These are phyloP conservation scores for Crotophaga sulcirostris DNA, from an alignment of 2,113 vertebrate species.

Conservation along the genomic window DNA sequence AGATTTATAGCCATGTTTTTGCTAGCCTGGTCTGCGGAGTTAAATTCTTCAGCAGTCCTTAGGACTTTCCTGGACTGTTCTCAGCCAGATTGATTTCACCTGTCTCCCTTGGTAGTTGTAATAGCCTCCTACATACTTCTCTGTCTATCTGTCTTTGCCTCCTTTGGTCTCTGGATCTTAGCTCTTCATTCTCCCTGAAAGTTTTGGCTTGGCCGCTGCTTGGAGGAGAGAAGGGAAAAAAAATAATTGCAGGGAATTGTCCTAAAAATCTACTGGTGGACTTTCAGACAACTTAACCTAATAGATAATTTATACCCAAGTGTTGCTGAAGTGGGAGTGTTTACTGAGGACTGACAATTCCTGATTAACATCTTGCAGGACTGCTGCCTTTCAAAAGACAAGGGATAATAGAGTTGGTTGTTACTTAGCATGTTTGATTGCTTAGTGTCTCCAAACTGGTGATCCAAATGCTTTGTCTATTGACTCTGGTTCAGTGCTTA, in stretches of 20 bases:
- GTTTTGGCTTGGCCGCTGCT: neutral
- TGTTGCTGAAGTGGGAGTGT: fast-evolving
- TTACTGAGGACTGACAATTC: neutral
- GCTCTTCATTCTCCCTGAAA: neutral
- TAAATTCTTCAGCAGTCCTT: neutral
- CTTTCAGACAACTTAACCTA: neutral
- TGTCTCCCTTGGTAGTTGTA: neutral
- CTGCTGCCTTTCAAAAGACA: neutral
- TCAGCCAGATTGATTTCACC: neutral
- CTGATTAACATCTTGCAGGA: neutral
- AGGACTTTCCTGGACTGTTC: neutral
- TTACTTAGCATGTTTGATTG: neutral
- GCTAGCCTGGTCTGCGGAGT: neutral
- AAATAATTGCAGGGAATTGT: neutral
- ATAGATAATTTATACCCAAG: neutral
- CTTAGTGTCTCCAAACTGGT: neutral
- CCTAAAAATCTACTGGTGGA: neutral
- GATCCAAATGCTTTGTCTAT: neutral
- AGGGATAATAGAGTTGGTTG: neutral
- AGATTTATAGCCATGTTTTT: neutral
- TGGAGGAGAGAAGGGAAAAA: neutral
- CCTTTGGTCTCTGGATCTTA: neutral
- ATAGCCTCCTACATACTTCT: neutral
- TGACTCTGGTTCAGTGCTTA: neutral
- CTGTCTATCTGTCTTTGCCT: neutral